Conservation (phyloP, 2,113 vertebrate genomes). For the Corythoichthys haematopterus region DNA sequence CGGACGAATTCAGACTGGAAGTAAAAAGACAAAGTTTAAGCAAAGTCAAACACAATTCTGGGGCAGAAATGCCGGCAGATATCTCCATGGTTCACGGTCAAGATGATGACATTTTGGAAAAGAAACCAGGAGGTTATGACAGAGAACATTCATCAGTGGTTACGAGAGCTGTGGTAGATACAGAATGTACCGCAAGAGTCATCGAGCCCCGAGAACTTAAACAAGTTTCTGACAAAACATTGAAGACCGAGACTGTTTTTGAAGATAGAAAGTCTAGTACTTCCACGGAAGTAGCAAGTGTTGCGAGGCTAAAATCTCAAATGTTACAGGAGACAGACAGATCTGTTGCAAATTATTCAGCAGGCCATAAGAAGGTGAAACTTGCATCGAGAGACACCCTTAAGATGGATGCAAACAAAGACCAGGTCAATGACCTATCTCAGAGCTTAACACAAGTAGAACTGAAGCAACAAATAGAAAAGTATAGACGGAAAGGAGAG, state of each 20-base stretch:
- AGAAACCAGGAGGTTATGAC: slow-evolving; percentile 1
- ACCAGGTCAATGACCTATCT: not conserved
- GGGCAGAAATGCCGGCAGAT: slow-evolving; percentile 3
- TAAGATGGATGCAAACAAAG: not conserved
- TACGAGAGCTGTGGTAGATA: not conserved
- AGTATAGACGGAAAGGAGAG: no score
- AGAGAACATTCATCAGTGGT: not conserved
- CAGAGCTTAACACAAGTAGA: not conserved
- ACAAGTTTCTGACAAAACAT: not conserved
- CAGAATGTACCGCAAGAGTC: not conserved
- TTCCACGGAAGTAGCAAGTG: not conserved
- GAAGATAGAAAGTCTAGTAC: not conserved
- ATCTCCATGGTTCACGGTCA: slow-evolving; percentile 14
- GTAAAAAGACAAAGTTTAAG: not conserved
- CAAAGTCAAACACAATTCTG: not conserved
- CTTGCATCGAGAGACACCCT: not conserved
- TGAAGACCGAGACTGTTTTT: not conserved
- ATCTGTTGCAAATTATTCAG: not conserved
- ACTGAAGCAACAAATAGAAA: not conserved
- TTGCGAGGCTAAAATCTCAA: not conserved
- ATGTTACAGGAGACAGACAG: not conserved
- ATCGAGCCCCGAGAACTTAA: not conserved
- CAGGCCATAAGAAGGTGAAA: not conserved
- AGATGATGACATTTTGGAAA: slow-evolving; percentile 1
- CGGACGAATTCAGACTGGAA: not conserved